Base-by-base conservation (phyloP, 2,797 vertebrate genomes). In the Salarias fasciatus region DNA sequence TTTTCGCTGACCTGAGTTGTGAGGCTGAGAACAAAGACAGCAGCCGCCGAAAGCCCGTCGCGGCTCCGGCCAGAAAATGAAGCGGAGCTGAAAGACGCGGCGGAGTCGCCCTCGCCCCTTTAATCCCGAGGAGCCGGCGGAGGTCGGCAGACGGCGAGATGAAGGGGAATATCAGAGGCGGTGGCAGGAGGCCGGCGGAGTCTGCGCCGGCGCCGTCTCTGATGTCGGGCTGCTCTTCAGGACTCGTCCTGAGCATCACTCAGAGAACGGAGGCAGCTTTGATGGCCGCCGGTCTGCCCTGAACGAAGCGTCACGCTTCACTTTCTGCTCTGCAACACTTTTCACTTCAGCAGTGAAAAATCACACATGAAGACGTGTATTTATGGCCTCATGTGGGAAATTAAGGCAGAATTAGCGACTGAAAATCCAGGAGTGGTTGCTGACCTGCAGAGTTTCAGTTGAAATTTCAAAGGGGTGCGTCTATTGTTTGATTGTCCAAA, bases 201-300 rank as follows among this genome's bases (percentile, higher is more conserved):
- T 2, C 18, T 35, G 48, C 33, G 33, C 6, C 4, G 59, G 63
- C 3, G 36, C 45, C 60, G 40, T 41, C 28, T 69, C 72, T 74
- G 71, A 82, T 69, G 65, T 50, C 18, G 40, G 45, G 24, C 66
- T 55, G 41, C 63, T 61, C 55, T 38, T 75, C 38, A 38, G 46
- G 14, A 44, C 50, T 14, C 14, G 49, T 73, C 46, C 53, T 29
- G 50, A 53, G 57, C 40, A 76, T 53, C 54, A 68, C 53, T 74
- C 63, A 69, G 54, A 57, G 35, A 47, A 44, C 45, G 14, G 10
- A 11, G 28, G 15, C 40, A 40, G 37, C 15, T 36, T 29, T 30
- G 36, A 53, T n/a, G 18, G 29, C 11, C 11, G 30, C 49, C 6
- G 37, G 1, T 41, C 33, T 31, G 30, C 3, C 41, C 63, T 64